These are phyloP conservation scores for Actias luna DNA, from an alignment of 2,888 invertebrate species.

Conservation along the genomic window DNA sequence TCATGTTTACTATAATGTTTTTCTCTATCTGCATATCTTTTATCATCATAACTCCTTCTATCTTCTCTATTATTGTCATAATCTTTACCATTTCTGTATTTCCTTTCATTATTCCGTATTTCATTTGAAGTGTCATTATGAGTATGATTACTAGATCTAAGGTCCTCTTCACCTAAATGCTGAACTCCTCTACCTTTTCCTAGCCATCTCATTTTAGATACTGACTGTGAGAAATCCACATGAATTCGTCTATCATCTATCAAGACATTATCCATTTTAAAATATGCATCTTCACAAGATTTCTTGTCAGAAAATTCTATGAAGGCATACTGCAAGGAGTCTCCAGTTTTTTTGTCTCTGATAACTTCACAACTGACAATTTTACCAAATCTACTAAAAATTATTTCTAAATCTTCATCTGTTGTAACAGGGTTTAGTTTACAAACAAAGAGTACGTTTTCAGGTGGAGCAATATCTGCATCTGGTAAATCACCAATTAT, in stretches of 20 bases:
- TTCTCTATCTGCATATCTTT: constrained; percentile 30
- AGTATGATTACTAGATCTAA: constrained; percentile 21
- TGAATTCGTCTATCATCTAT: constrained; percentile 99
- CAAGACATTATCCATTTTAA: constrained; percentile 99
- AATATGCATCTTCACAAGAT: constrained; percentile 98
- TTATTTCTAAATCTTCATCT: constrained; percentile 98
- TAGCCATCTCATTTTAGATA: constrained; percentile 95
- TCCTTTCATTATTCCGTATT: constrained; percentile 33
- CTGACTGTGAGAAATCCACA: constrained; percentile 99
- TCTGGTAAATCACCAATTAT: constrained; percentile 99
- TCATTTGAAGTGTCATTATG: constrained; percentile 34
- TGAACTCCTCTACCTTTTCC: constrained; percentile 92
- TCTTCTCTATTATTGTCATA: constrained; percentile 32
- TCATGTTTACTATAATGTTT: constrained; percentile 24
- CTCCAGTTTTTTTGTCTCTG: constrained; percentile 93
- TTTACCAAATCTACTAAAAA: constrained; percentile 97
- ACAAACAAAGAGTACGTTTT: constrained; percentile 99
- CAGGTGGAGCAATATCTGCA: constrained; percentile 98
- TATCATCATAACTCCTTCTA: constrained; percentile 46
- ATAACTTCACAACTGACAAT: constrained; percentile 98
- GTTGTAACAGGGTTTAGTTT: constrained; percentile 99
- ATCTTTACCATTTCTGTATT: constrained; percentile 32
- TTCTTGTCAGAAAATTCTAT: constrained; percentile 97
- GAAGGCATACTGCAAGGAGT: constrained; percentile 99
- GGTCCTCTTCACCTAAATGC: constrained; percentile 68